Evolutionary conservation across 2,797 vertebrate species (phyloP).

Genomic region (Muraenolepis orangiensis): DNA sequence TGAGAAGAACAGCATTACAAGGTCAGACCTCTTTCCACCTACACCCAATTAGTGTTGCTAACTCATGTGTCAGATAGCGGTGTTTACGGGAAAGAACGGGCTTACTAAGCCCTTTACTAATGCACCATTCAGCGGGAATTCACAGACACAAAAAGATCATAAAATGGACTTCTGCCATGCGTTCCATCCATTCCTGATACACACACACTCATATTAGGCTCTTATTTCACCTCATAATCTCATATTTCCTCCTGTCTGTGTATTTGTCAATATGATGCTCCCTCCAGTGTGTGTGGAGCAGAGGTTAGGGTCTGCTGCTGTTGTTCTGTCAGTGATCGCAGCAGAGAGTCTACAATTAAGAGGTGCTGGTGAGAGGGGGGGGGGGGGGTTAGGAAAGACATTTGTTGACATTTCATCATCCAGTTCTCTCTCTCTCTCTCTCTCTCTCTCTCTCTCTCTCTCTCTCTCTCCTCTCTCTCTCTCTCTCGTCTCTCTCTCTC

Average conservation of each 20-base stretch:
- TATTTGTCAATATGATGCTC: neutral
- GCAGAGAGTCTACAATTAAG: too few relatives aligned
- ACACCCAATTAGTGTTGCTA: constrained; percentile 9
- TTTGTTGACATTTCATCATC: too few relatives aligned
- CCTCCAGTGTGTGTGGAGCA: neutral
- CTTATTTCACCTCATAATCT: too few relatives aligned
- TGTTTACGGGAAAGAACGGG: constrained; percentile 17
- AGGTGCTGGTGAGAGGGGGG: neutral
- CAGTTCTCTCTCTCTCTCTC: too few relatives aligned
- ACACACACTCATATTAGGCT: too few relatives aligned
- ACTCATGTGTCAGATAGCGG: constrained; percentile 10
- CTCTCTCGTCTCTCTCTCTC: too few relatives aligned
- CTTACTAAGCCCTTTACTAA: constrained; percentile 7
- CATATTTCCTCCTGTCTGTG: neutral
- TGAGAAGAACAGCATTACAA: neutral
- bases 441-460: too few relatives aligned
- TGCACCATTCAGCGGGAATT: neutral
- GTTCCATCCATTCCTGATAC: too few relatives aligned
- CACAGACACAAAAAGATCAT: neutral
- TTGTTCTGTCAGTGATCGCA: too few relatives aligned
- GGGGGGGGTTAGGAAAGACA: too few relatives aligned
- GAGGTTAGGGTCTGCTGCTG: too few relatives aligned
- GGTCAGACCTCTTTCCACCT: neutral
- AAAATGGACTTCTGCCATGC: neutral
- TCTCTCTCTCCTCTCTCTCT: too few relatives aligned